phyloP scores from a whole-genome alignment of 1,140 invertebrate genomes.

The Parasteatoda tepidariorum region DNA sequence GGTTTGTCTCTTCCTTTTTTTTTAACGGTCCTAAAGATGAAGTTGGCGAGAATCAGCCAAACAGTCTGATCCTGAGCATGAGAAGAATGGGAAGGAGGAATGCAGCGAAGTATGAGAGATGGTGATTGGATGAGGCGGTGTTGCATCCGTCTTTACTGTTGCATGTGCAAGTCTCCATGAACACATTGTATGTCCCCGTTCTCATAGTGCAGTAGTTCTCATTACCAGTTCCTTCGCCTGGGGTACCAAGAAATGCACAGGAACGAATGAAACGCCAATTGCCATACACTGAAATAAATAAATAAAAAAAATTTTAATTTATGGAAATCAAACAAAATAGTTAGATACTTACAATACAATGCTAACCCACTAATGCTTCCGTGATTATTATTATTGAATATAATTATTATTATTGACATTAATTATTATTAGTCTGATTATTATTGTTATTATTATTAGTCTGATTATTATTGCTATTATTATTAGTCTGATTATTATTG shows the following conservation, averaged over 20 bases:
- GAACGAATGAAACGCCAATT: constrained; percentile 90
- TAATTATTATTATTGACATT: too few species aligned
- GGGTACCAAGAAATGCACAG: constrained; percentile 90
- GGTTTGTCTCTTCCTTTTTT: too few species aligned
- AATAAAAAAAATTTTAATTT: constrained; percentile 23
- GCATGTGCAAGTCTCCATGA: constrained; percentile 91
- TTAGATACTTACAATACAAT: background rate
- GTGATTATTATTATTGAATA: too few species aligned
- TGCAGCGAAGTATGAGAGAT: background rate
- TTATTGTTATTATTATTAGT: too few species aligned
- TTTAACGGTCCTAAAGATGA: too few species aligned
- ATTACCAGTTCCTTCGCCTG: constrained; percentile 84
- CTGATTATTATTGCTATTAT: too few species aligned
- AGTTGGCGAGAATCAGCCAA: background rate
- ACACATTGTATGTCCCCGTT: constrained; percentile 73
- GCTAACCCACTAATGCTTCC: too few species aligned
- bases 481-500: too few species aligned
- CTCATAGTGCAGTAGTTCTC: constrained; percentile 91
- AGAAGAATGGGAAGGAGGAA: background rate
- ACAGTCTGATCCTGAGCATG: constrained; percentile 6
- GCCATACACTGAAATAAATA: constrained; percentile 78
- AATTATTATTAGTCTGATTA: too few species aligned
- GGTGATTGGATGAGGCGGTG: constrained; percentile 22
- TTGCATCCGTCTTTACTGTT: constrained; percentile 93
- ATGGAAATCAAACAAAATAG: background rate